These are phyloP conservation scores for Rhyacichthys aspro DNA, from an alignment of 2,797 vertebrate species.

Conservation along the genomic window DNA sequence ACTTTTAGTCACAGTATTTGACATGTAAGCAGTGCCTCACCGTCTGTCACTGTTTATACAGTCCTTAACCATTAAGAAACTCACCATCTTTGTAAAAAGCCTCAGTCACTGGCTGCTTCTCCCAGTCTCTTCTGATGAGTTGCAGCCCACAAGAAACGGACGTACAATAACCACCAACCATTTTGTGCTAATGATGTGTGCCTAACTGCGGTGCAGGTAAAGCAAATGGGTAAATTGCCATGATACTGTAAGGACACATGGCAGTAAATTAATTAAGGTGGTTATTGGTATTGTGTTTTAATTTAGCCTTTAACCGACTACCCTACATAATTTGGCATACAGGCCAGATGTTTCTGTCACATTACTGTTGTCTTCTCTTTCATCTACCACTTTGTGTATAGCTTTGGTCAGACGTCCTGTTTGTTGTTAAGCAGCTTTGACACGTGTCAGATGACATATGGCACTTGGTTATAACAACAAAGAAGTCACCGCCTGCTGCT, in stretches of 20 bases:
- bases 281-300: background rate
- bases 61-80: too few relatives aligned
- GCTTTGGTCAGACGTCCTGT: background rate
- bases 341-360: background rate
- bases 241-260: background rate
- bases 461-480: background rate
- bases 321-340: too few relatives aligned
- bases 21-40: too few relatives aligned
- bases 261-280: conserved; percentile 5
- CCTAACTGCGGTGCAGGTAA: background rate
- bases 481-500: conserved; percentile 16
- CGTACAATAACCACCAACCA: background rate
- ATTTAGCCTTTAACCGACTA: background rate
- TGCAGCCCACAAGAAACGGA: background rate
- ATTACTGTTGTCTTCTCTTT: background rate
- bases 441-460: conserved; percentile 7
- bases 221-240: background rate
- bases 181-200: background rate
- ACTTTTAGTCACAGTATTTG: too few relatives aligned
- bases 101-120: conserved; percentile 16
- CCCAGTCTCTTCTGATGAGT: conserved; percentile 9
- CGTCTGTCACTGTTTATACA: too few relatives aligned
- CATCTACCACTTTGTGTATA: background rate
- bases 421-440: conserved; percentile 12
- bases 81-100: background rate